Base-by-base conservation (phyloP, 1,140 invertebrate species). In the Anastrepha obliqua region DNA sequence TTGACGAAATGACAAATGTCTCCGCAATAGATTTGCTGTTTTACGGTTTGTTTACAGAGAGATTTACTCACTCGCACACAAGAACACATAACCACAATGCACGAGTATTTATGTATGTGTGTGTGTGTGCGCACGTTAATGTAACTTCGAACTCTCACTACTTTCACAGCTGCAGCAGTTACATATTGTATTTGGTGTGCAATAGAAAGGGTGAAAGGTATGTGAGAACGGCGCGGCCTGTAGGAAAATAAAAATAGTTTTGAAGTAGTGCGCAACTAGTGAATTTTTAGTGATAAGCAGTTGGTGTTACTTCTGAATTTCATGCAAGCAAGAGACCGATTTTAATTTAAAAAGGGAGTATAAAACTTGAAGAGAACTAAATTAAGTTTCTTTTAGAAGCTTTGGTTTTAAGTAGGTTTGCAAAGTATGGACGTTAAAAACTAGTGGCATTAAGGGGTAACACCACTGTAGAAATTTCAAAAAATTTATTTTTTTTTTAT, bases 1-100 rank as follows among this genome's bases (percentile, higher is more conserved):
- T 88, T 88, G 86, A 88, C 86, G 88, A 74, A 67, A 88, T 88
- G 88, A 88, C 88, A 88, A 88, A 88, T 88, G 88, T 87, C 86
- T 85, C 29, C 86, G 42, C 58, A 70, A 87, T 87, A 39, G 86
- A 87, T 87, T 87, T 70, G 47, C 47, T 20, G n/a, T n/a, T 81
- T 55, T 58, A 81, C 55, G 74, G 47, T 47, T 81, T 81, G 74
- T 81, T 81, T 81, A 81, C 74, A 81, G 4, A 55, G 20, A 47
- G 74, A 81, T 81, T 78, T 81, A 81, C 74, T 20, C 47, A 58
- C 51, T 0, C 74, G 20, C 55, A 6, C 51, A 86, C 4, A 51
- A 59, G 44, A 29, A 20, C n/a, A 81, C 64, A 6, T 55, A 55
- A 8, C 51, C 11, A 55, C 51, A 8, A 0, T 55, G 39, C 17